Conservation (phyloP, 2,113 vertebrate species). For the Oncorhynchus tshawytscha region DNA sequence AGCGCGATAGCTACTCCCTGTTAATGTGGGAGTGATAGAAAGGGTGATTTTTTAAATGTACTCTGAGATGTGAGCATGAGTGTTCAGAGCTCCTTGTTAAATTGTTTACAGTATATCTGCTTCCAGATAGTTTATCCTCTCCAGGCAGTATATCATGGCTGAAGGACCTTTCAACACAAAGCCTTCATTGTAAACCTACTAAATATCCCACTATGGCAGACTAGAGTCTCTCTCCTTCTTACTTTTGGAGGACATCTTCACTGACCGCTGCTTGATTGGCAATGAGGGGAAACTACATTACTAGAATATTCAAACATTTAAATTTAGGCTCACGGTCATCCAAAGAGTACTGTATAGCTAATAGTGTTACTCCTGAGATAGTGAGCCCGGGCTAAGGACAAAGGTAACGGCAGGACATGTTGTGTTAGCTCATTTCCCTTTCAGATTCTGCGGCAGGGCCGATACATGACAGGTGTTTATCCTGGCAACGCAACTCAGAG, state of each 20-base stretch:
- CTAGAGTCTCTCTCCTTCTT: slow-evolving; percentile 9
- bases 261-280: slow-evolving; percentile 21
- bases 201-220: slow-evolving; percentile 12
- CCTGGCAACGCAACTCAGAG: slow-evolving; percentile 52
- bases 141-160: neutral
- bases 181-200: neutral
- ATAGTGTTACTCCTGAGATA: neutral
- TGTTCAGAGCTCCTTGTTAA: no score
- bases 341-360: slow-evolving; percentile 7
- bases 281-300: slow-evolving; percentile 33
- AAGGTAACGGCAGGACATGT: slow-evolving; percentile 47
- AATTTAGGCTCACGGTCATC: slow-evolving; percentile 32
- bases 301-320: slow-evolving; percentile 43
- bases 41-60: no score
- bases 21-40: neutral
- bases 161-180: neutral
- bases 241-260: slow-evolving; percentile 16
- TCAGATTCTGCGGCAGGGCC: slow-evolving; percentile 54
- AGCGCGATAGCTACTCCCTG: neutral
- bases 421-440: slow-evolving; percentile 63
- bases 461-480: slow-evolving; percentile 65
- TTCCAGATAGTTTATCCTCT: neutral
- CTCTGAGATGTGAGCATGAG: no score
- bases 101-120: no score
- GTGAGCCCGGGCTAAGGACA: slow-evolving; percentile 14